Base-by-base conservation (phyloP, 1,140 invertebrate species). In the Orchesella cincta region DNA sequence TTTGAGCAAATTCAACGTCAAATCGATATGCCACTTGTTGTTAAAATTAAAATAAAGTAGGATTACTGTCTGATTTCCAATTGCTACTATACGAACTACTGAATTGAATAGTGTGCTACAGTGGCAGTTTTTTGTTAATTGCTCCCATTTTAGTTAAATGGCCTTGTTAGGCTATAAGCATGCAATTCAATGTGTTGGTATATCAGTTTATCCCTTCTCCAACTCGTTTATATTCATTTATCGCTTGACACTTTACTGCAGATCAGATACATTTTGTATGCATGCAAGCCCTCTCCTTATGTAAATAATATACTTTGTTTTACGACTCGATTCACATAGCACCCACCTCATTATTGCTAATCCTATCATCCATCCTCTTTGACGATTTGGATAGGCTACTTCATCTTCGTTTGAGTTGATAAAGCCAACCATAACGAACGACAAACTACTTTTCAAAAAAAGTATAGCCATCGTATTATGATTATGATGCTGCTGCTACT, bases 351-450 rank as follows among this genome's bases (percentile, higher is more conserved):
- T 57, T 57, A 57, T 57, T 57, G 52, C 52, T 57, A 57, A 57
- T 57, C 52, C 52, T 57, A 57, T 57, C 52, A 57, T 57, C 52
- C 52, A 26, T 57, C 52, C 14, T 14, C 52, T 57, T 57, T 57
- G 52, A 57, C 52, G 14, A 57, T 57, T 57, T 57, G 52, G 52
- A 57, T 57, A 57, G 52, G 52, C 52, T 57, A 57, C 52, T 57
- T 57, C 52, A 57, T 57, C 52, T 57, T 57, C 52, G 3, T 57
- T 57, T 26, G 52, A 57, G 8, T 57, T 57, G 52, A 57, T 57
- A n/a, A 46, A 57, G 14, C 23, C 23, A n/a, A 5, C 52, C 52
- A 57, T 57, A 57, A 57, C 23, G 52, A 57, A n/a, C n/a, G n/a
- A n/a, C n/a, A n/a, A n/a, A n/a, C 52, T n/a, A 57, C 52, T 57